Conservation (phyloP, 1,140 invertebrate genomes). For the Atopsyche davidsoni region DNA sequence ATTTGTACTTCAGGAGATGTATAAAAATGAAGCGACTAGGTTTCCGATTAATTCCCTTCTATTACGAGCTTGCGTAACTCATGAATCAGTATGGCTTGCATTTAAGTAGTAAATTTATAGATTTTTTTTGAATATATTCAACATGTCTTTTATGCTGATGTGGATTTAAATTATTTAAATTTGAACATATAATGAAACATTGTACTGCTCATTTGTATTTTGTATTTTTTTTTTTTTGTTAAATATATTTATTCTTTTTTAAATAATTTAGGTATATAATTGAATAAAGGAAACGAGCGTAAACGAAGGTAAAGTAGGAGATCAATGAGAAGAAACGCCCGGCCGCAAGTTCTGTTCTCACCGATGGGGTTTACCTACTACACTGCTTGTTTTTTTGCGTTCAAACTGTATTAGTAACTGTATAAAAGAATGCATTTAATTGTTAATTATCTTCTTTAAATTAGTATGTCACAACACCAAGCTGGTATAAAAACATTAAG, state of each 20-base stretch:
- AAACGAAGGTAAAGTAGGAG: not conserved
- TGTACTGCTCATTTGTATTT: conserved; percentile 18
- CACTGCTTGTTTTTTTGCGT: conserved; percentile 45
- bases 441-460: conserved; percentile 25
- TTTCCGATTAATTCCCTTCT: conserved; percentile 29
- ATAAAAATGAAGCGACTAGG: conserved; percentile 53
- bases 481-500: conserved; percentile 54
- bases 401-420: conserved; percentile 18
- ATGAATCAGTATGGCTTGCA: conserved; percentile 18
- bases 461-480: conserved; percentile 51
- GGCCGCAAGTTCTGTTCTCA: not conserved
- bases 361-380: conserved; percentile 38
- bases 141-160: conserved; percentile 9
- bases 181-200: conserved; percentile 13
- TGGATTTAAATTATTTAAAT: conserved; percentile 15
- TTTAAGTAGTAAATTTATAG: conserved; percentile 15
- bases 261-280: too few relatives aligned
- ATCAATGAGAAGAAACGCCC: not conserved
- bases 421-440: conserved; percentile 26
- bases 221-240: too few relatives aligned
- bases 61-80: conserved; percentile 9
- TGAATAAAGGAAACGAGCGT: conserved; percentile 4
- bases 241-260: too few relatives aligned
- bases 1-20: conserved; percentile 54
- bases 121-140: conserved; percentile 18